Base-by-base conservation (phyloP, 2,113 vertebrate genomes). In the Physeter macrocephalus region DNA sequence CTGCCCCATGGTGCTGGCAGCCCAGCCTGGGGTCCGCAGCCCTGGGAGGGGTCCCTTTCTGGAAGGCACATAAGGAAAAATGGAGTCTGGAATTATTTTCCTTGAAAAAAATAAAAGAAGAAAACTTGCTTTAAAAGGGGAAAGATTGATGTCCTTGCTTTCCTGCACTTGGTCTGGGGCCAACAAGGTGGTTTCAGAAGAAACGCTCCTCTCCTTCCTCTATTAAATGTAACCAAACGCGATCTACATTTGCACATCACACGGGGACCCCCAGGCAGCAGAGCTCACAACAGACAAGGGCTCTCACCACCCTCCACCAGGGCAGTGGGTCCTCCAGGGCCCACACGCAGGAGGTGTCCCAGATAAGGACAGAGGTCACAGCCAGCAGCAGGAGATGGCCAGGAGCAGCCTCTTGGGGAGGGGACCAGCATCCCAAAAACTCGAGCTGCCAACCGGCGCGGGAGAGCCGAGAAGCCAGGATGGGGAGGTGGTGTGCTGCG, bases 91-190 rank as follows among this genome's bases (percentile, higher is more conserved):
- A 96, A 94, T 86, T 85, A 88, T 96, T 93, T 27, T 46, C 49
- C 74, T 92, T 8, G 10, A 25, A 82, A 77, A 90, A 64, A 62
- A 62, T 10, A 59, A 49, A 14, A 43, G 83, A 72, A 67, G 43
- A 66, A 93, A 96, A 82, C 8, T 61, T 91, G 71, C 95, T 86
- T 94, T 81, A 46, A 93, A 93, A 83, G 64, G 64, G 85, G 92
- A 71, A 92, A 91, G 94, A 64, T 31, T 54, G 69, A 71, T 84
- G 92, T 17, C 57, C 72, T 25, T 34, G 75, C 94, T 88, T 77
- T 84, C 61, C 94, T 54, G 31, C n/a, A n/a, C 77, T 96, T 75
- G 94, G 94, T 88, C 75, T n/a, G 57, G 64, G n/a, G 92, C 96
- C 97, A 91, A 8, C 6, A 41, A 88, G 94, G 89, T 84, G 88